Percentiles rank a stretch among this genome's conserved stretches.
Evolutionary conservation across 2,888 invertebrate genomes (phyloP).

Genomic region (Torymus aiolomorphi): DNA sequence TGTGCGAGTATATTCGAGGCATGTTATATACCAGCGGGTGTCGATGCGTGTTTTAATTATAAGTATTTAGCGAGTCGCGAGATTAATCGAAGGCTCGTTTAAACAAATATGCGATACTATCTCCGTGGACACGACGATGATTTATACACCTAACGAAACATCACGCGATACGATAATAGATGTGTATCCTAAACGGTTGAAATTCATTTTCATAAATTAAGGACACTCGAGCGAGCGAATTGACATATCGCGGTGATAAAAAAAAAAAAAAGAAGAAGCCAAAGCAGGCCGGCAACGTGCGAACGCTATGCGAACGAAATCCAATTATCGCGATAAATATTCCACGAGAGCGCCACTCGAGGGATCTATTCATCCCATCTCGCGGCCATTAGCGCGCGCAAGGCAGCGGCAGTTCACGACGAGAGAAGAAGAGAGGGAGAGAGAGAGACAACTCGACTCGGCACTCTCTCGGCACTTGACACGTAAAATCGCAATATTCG

Average conservation of each 20-base stretch:
- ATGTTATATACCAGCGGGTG: no score
- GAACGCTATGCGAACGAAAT: conserved; percentile 4
- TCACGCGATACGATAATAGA: no score
- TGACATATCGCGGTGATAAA: no score
- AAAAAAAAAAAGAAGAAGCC: no score
- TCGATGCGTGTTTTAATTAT: not conserved
- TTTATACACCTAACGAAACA: no score
- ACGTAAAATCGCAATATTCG: conserved; percentile 50
- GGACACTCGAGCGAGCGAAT: no score
- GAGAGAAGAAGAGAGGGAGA: conserved; percentile 1
- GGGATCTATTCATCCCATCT: conserved; percentile 28
- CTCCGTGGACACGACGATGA: not conserved
- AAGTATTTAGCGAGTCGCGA: not conserved
- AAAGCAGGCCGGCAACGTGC: no score
- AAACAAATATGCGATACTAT: conserved; percentile 12
- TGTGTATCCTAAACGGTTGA: no score
- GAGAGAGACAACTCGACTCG: conserved; percentile 18
- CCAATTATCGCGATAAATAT: conserved; percentile 38
- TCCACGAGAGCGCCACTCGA: conserved; percentile 11
- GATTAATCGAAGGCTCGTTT: not conserved
- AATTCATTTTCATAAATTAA: no score
- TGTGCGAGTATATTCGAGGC: no score
- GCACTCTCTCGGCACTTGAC: conserved; percentile 48
- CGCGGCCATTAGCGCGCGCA: conserved; percentile 10
- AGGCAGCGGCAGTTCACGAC: not conserved